phyloP scores from a whole-genome alignment of 2,113 vertebrate genomes.

The Cacatua alba region DNA sequence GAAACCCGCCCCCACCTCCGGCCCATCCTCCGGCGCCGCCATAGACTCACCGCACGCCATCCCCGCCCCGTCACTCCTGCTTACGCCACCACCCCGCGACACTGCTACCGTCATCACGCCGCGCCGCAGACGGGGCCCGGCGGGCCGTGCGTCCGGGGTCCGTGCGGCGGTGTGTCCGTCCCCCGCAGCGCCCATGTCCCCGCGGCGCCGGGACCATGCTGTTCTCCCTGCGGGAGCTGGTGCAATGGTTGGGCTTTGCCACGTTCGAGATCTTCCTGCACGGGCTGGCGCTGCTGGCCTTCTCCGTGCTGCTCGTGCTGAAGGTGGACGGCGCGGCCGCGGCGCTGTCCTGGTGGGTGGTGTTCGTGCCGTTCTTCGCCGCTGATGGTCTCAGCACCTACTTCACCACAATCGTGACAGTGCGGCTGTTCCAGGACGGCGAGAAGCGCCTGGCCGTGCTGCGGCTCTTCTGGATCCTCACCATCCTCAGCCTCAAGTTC shows the following conservation, averaged over 20 bases:
- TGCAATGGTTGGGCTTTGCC: conserved; percentile 96
- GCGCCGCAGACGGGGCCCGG: not conserved
- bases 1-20: not conserved
- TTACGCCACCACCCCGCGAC: not conserved
- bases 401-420: conserved; percentile 96
- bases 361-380: conserved; percentile 92
- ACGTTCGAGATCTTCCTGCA: conserved; percentile 95
- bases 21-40: not conserved
- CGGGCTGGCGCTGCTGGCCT: conserved; percentile 83
- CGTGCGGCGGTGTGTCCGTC: too few species aligned
- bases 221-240: conserved; percentile 93
- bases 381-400: conserved; percentile 97
- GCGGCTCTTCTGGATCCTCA: conserved; percentile 96
- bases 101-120: not conserved
- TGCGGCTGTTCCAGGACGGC: conserved; percentile 96
- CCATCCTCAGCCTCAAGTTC: conserved; percentile 96
- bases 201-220: conserved; percentile 77
- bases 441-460: conserved; percentile 94
- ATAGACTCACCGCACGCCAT: not conserved
- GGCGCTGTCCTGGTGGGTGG: conserved; percentile 90
- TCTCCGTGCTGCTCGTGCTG: conserved; percentile 90
- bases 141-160: not conserved
- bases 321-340: conserved; percentile 79
- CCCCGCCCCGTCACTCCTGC: not conserved
- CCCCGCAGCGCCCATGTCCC: not conserved